phyloP scores from a whole-genome alignment of 2,888 invertebrate genomes.

The Leucania comma region DNA sequence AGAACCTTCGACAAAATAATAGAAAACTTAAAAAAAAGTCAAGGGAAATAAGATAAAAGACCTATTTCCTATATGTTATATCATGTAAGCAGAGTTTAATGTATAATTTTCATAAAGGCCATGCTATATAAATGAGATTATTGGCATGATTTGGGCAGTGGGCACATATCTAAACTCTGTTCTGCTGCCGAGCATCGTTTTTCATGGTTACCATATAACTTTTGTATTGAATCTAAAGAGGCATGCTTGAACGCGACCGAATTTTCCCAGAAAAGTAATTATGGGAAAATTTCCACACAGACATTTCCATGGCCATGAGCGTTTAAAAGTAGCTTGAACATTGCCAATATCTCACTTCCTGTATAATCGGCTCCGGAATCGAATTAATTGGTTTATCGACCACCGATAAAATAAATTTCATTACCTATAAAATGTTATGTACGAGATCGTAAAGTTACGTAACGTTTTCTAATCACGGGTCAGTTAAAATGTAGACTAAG shows the following conservation, averaged over 20 bases:
- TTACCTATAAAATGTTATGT: slow-evolving; percentile 49
- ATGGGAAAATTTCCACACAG: not conserved
- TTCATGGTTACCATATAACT: not conserved
- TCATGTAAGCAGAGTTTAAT: too few species aligned
- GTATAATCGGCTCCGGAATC: slow-evolving; percentile 40
- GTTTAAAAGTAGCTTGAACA: slow-evolving; percentile 7
- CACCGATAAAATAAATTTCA: slow-evolving; percentile 50
- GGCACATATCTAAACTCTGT: not conserved
- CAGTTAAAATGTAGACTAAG: slow-evolving; percentile 53
- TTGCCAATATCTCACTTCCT: slow-evolving; percentile 27
- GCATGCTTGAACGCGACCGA: too few species aligned
- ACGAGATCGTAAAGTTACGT: slow-evolving; percentile 54
- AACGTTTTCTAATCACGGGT: slow-evolving; percentile 51
- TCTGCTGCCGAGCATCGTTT: not conserved
- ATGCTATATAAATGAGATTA: too few species aligned
- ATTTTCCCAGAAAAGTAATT: not conserved
- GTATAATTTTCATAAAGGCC: not conserved
- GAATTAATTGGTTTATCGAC: slow-evolving; percentile 49
- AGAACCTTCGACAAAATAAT: too few species aligned
- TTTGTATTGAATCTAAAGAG: not conserved
- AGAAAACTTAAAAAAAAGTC: too few species aligned
- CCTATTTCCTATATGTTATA: too few species aligned
- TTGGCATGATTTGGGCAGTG: too few species aligned
- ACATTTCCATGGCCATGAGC: not conserved
- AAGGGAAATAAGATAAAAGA: too few species aligned